phyloP scores from a whole-genome alignment of 2,113 vertebrate genomes.

The Entomyzon cyanotis region DNA sequence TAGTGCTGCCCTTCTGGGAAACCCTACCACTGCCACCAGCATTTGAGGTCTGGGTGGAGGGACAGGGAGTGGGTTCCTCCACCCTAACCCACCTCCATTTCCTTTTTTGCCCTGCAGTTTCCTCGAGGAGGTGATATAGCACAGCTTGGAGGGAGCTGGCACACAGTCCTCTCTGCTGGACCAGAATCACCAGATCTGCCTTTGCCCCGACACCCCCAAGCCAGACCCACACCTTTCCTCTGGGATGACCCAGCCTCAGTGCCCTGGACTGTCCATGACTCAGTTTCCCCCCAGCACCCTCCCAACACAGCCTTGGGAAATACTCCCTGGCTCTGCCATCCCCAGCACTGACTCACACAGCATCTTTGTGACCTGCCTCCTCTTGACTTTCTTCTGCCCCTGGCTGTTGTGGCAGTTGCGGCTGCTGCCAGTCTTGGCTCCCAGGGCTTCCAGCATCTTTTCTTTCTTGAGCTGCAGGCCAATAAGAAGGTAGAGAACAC shows the following conservation, averaged over 20 bases:
- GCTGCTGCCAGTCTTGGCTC: conserved; percentile 50
- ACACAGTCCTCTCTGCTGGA: accelerated
- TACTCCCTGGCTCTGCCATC: background rate
- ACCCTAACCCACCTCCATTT: background rate
- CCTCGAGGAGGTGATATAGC: background rate
- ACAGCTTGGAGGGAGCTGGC: background rate
- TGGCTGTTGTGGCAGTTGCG: conserved; percentile 43
- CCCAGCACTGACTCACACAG: conserved; percentile 82
- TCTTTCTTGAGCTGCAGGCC: conserved; percentile 85
- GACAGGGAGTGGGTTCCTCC: accelerated
- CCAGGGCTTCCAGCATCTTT: conserved; percentile 75
- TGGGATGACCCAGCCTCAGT: background rate
- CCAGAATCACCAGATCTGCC: background rate
- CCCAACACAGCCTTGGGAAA: background rate
- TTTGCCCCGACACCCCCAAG: accelerated
- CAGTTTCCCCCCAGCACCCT: background rate
- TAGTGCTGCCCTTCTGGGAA: background rate
- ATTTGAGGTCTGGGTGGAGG: background rate
- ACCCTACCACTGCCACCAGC: background rate
- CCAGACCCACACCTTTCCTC: background rate
- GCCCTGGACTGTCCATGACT: background rate
- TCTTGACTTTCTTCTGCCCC: conserved; percentile 75
- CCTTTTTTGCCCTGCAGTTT: background rate
- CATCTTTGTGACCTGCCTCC: conserved; percentile 93
- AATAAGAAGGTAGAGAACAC: conserved; percentile 87